phyloP scores from a whole-genome alignment of 2,888 invertebrate species.

The Erebia aethiops region DNA sequence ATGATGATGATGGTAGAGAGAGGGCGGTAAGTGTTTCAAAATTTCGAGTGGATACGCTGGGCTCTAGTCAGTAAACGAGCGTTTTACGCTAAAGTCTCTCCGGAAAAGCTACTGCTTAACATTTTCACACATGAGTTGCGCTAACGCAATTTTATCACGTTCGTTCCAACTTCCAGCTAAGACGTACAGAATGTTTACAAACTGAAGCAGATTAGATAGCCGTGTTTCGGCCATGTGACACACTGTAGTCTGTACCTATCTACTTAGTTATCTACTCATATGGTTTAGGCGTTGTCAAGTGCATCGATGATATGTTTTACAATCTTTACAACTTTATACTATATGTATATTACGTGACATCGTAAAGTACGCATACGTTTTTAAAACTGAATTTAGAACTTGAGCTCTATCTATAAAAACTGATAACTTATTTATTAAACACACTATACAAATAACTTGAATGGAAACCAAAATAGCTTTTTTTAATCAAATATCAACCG shows the following conservation, averaged over 20 bases:
- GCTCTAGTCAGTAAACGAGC: no score
- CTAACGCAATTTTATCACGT: no score
- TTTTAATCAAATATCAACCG: no score
- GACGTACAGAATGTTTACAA: conserved; percentile 2
- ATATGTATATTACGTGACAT: background rate
- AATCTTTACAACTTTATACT: conserved; percentile 1
- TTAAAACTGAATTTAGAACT: background rate
- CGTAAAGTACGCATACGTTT: background rate
- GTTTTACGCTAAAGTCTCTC: no score
- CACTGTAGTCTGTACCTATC: background rate
- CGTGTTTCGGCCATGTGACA: background rate
- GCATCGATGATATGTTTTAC: conserved; percentile 10
- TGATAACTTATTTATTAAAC: background rate
- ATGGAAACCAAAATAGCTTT: no score
- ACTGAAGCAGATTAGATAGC: conserved; percentile 13
- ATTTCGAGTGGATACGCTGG: no score
- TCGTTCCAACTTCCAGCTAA: background rate
- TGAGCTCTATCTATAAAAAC: background rate
- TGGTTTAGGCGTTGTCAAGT: conserved; percentile 9
- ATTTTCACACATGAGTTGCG: no score
- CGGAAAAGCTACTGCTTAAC: no score
- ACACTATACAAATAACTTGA: background rate
- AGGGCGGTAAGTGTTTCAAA: no score
- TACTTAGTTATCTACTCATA: background rate
- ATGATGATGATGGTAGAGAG: no score